phyloP scores from a whole-genome alignment of 2,888 invertebrate genomes.

The Lamellibrachia satsuma region DNA sequence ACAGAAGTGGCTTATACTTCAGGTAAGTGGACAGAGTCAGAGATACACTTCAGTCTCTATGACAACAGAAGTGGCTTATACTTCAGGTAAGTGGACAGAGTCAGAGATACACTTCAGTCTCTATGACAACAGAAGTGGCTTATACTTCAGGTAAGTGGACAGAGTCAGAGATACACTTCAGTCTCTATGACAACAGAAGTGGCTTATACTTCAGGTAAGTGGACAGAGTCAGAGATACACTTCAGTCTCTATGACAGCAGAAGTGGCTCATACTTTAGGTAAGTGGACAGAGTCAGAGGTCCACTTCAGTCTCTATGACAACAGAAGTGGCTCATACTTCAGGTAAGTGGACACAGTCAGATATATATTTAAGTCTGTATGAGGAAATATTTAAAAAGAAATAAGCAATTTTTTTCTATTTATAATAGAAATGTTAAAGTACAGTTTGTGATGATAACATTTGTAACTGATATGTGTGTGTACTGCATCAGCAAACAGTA shows the following conservation, averaged over 20 bases:
- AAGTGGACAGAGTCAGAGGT: background rate
- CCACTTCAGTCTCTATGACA: constrained; percentile 84
- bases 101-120: background rate
- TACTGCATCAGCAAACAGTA: background rate
- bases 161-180: background rate
- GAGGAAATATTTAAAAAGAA: constrained; percentile 67
- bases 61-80: background rate
- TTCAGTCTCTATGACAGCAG: constrained; percentile 27
- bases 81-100: constrained; percentile 17
- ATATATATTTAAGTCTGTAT: constrained; percentile 86
- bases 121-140: constrained; percentile 2
- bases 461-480: background rate
- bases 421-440: background rate
- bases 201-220: background rate
- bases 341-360: constrained; percentile 82
- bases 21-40: background rate
- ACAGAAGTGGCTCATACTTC: constrained; percentile 67
- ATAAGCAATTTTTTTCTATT: background rate
- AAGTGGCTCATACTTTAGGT: constrained; percentile 27
- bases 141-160: background rate
- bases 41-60: background rate
- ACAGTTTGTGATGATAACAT: background rate
- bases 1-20: background rate
- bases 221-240: constrained; percentile 22
- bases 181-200: background rate